phyloP scores from a whole-genome alignment of 2,797 vertebrate species.

The Tenualosa thibaudeaui region DNA sequence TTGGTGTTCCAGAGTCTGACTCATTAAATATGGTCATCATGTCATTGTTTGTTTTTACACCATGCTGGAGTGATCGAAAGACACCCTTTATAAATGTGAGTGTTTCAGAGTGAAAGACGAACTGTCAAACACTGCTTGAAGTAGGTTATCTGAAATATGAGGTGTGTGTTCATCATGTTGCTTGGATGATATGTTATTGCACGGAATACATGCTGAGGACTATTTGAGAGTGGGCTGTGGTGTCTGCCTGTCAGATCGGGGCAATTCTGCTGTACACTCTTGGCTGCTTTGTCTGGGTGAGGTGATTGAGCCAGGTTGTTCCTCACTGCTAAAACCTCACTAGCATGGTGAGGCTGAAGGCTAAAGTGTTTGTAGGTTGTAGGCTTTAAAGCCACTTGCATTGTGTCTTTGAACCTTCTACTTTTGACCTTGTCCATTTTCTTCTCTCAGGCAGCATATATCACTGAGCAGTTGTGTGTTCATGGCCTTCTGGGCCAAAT shows the following conservation, averaged over 20 bases:
- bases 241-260: not conserved
- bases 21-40: slow-evolving; percentile 19
- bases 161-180: not conserved
- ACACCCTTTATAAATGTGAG: not conserved
- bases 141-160: slow-evolving; percentile 15
- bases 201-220: not conserved
- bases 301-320: not conserved
- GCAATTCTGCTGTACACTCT: not conserved
- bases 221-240: not conserved
- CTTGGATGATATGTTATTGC: not conserved
- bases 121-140: slow-evolving; percentile 15
- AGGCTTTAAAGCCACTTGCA: slow-evolving; percentile 15
- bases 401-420: slow-evolving; percentile 28
- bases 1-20: not conserved
- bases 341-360: not conserved
- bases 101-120: not conserved
- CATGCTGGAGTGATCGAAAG: not conserved
- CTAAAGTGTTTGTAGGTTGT: slow-evolving; percentile 27
- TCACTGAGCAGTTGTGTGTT: slow-evolving; percentile 5
- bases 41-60: slow-evolving; percentile 16
- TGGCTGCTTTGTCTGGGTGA: not conserved
- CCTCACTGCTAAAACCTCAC: not conserved
- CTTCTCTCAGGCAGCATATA: not conserved
- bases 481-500: not conserved
- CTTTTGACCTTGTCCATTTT: slow-evolving; percentile 30